A percentile compares a stretch with the other conserved stretches of the same genome.
Evolutionary conservation across 2,888 invertebrate species (phyloP).

Genomic region (Tipula unca): DNA sequence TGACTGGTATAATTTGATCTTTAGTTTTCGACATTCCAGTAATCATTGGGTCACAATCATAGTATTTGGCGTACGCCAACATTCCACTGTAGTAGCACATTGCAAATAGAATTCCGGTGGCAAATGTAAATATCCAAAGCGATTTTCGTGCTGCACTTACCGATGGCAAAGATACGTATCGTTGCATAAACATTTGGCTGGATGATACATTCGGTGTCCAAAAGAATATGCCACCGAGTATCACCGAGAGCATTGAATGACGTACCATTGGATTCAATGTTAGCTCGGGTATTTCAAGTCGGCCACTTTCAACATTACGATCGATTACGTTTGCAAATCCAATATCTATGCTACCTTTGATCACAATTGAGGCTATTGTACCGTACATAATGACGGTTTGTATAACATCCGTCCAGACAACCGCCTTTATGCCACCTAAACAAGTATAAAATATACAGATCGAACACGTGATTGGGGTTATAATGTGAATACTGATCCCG

Average conservation of each 20-base stretch:
- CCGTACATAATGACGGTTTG: conserved; percentile 55
- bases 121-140: not conserved
- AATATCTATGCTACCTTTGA: conserved; percentile 64
- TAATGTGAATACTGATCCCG: conserved; percentile 69
- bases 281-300: conserved; percentile 61
- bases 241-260: conserved; percentile 66
- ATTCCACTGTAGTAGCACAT: not conserved
- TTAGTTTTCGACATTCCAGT: not conserved
- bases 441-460: conserved; percentile 77
- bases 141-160: not conserved
- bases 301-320: conserved; percentile 57
- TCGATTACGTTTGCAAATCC: conserved; percentile 56
- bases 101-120: not conserved
- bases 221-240: conserved; percentile 66
- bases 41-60: not conserved
- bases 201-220: conserved; percentile 68
- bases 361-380: conserved; percentile 59
- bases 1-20: not conserved
- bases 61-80: not conserved
- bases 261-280: conserved; percentile 69
- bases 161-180: not conserved
- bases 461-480: conserved; percentile 72
- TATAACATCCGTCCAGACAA: not conserved
- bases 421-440: not conserved
- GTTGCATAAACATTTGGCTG: conserved; percentile 68